These are phyloP conservation scores for Mylabris phalerata DNA, from an alignment of 1,140 invertebrate genomes.

Conservation along the genomic window DNA sequence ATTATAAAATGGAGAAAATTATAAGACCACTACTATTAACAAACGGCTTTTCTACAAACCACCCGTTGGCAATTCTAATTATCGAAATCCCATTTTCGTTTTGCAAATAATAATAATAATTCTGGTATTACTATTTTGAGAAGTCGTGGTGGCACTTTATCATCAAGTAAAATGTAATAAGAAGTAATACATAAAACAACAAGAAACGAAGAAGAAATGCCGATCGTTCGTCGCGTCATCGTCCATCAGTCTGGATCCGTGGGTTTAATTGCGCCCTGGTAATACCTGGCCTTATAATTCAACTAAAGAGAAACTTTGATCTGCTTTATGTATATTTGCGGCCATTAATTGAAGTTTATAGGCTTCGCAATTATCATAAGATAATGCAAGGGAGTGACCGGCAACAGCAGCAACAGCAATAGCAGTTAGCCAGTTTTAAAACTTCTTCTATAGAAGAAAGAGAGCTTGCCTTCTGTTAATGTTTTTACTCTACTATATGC, in stretches of 20 bases:
- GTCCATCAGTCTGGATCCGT: constrained; percentile 39
- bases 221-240: constrained; percentile 34
- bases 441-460: too few relatives aligned
- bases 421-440: too few relatives aligned
- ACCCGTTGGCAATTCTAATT: too few relatives aligned
- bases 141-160: too few relatives aligned
- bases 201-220: constrained; percentile 20
- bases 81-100: too few relatives aligned
- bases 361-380: constrained; percentile 41
- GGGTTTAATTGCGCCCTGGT: constrained; percentile 38
- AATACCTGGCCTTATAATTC: constrained; percentile 36
- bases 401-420: constrained; percentile 9
- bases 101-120: too few relatives aligned
- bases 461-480: not conserved
- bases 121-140: too few relatives aligned
- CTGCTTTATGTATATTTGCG: constrained; percentile 38
- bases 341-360: constrained; percentile 42
- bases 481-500: not conserved
- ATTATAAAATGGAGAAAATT: too few relatives aligned
- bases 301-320: constrained; percentile 36
- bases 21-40: too few relatives aligned
- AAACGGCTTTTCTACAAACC: too few relatives aligned
- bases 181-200: too few relatives aligned
- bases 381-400: constrained; percentile 39
- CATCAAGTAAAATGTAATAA: too few relatives aligned